phyloP scores from a whole-genome alignment of 2,797 vertebrate genomes.

The Harpagifer antarcticus region DNA sequence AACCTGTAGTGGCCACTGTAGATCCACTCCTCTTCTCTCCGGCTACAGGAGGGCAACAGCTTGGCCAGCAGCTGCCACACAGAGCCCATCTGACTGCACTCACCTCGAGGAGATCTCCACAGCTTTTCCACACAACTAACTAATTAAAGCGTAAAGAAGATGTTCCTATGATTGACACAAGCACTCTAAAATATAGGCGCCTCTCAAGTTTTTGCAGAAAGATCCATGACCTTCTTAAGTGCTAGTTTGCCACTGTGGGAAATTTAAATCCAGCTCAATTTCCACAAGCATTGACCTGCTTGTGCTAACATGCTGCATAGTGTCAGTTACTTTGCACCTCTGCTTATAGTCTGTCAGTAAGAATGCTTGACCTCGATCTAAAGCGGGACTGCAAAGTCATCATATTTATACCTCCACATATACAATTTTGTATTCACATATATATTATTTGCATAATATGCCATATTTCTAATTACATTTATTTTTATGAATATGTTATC shows the following conservation, averaged over 20 bases:
- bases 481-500: neutral
- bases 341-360: neutral
- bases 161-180: neutral
- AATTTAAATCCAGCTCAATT: constrained; percentile 27
- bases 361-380: neutral
- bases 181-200: neutral
- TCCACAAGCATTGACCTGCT: constrained; percentile 36
- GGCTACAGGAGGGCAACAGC: constrained; percentile 41
- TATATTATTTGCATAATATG: neutral
- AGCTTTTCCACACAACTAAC: constrained; percentile 1
- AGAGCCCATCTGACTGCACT: neutral
- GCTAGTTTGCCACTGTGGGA: constrained; percentile 7
- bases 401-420: neutral
- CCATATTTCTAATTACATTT: neutral
- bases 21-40: constrained; percentile 45
- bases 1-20: constrained; percentile 77
- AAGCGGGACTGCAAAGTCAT: neutral
- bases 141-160: constrained; percentile 12
- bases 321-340: constrained; percentile 11
- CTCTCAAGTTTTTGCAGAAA: constrained; percentile 3
- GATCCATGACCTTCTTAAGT: constrained; percentile 25
- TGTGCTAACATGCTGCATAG: constrained; percentile 6
- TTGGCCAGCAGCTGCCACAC: constrained; percentile 31
- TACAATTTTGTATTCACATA: neutral
- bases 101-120: constrained; percentile 12